phyloP scores from a whole-genome alignment of 2,888 invertebrate genomes.

The Limnephilus rhombicus region DNA sequence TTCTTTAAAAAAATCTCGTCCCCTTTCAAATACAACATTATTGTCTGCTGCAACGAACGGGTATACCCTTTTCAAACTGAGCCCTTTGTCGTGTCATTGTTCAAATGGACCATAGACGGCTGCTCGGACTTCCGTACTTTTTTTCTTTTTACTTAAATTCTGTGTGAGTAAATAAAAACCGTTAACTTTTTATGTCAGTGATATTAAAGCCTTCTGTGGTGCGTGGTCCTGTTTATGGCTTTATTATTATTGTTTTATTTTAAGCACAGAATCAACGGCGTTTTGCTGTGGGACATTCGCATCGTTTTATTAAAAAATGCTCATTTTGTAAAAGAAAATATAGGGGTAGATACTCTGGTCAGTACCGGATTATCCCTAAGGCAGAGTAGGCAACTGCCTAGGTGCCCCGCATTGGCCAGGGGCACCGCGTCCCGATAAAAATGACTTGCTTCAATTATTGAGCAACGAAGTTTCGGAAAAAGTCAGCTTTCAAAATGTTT shows the following conservation, averaged over 20 bases:
- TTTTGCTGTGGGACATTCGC: neutral
- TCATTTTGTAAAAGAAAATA: too few species aligned
- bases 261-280: neutral
- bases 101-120: neutral
- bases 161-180: neutral
- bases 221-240: neutral
- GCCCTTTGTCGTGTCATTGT: slow-evolving; percentile 10
- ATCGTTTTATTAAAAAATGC: neutral
- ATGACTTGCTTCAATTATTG: too few species aligned
- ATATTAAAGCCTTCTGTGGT: neutral
- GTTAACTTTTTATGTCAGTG: neutral
- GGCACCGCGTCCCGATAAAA: too few species aligned
- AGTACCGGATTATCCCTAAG: too few species aligned
- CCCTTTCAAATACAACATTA: too few species aligned
- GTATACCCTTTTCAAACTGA: slow-evolving; percentile 3
- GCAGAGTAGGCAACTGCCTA: too few species aligned
- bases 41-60: slow-evolving; percentile 47
- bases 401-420: too few species aligned
- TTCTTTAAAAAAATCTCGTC: too few species aligned
- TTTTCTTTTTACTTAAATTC: neutral
- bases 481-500: too few species aligned
- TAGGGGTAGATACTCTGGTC: too few species aligned
- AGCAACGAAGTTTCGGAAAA: too few species aligned
- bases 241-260: slow-evolving; percentile 1
- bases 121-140: neutral